Evolutionary conservation across 2,797 vertebrate genomes (phyloP), one percentile per base, ranked within the genome.

Genomic region (Neosalanx taihuensis): DNA sequence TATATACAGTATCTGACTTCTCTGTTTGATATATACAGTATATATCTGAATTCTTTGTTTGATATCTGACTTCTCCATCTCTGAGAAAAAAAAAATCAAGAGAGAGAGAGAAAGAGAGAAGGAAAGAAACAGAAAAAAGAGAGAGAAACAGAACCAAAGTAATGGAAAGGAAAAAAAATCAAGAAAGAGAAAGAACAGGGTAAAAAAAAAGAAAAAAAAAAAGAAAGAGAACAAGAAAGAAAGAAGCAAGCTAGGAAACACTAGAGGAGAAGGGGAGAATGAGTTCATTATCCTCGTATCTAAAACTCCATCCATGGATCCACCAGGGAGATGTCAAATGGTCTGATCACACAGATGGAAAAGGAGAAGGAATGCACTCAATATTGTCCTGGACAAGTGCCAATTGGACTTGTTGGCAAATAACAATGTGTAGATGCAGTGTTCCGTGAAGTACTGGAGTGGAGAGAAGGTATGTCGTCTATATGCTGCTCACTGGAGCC

Each of bases 331-430:
- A 89, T 89, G 84, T 41, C 37, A 41, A 41, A 41, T 41, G 9
- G 86, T 78, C 79, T 83, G 86, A 90, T 89, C 81, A 81, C 77
- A 83, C 83, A 88, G 88, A 84, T 41, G 82, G 87, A 85, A 84
- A 72, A 80, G 78, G 46, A 41, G 79, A 75, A 84, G 37, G 9
- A 89, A 89, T 85, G 87, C 87, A 83, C 81, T 87, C 86, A 84
- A 69, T 82, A 79, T 82, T 5, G 64, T 74, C 84, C 87, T 89
- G 87, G 84, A 89, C 79, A 84, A 74, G 65, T 0, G 74, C 86
- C 87, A 89, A 85, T 83, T 87, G 84, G 82, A 87, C 84, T 84
- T 88, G 72, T 78, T 83, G 76, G 84, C 84, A 87, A 89, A 89
- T 77, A 53, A 81, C 88, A 89, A 89, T 91, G 84, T 86, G 81